A percentile compares a stretch with the other conserved stretches of the same genome.
phyloP scores from a whole-genome alignment of 2,888 invertebrate species.

The Xanthia icteritia region DNA sequence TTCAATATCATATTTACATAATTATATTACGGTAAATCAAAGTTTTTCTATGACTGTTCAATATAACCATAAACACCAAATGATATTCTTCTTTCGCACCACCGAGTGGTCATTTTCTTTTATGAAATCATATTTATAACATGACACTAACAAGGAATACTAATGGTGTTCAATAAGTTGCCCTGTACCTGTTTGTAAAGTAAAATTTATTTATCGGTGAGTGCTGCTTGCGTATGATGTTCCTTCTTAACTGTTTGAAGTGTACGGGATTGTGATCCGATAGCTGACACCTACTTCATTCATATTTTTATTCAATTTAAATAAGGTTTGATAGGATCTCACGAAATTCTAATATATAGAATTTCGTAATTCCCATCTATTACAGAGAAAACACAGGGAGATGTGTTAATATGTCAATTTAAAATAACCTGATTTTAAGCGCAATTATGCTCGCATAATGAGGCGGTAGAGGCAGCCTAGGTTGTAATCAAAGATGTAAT shows the following conservation, averaged over 20 bases:
- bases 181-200: constrained; percentile 59
- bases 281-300: background rate
- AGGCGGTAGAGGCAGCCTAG: constrained; percentile 69
- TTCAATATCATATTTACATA: constrained; percentile 15
- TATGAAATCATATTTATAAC: constrained; percentile 62
- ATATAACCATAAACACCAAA: constrained; percentile 32
- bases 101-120: constrained; percentile 61
- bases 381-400: constrained; percentile 6
- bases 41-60: constrained; percentile 20
- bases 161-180: constrained; percentile 61
- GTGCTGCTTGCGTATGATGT: constrained; percentile 42
- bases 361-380: constrained; percentile 11
- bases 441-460: constrained; percentile 71
- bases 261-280: constrained; percentile 18
- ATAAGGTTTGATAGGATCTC: background rate
- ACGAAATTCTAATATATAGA: too few species aligned
- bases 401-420: constrained; percentile 47
- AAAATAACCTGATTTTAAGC: constrained; percentile 54
- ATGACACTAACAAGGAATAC: constrained; percentile 64
- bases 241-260: constrained; percentile 48
- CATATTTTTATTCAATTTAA: constrained; percentile 8
- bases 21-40: constrained; percentile 10
- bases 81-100: constrained; percentile 52
- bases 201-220: constrained; percentile 64
- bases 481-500: constrained; percentile 74